phyloP scores from a whole-genome alignment of 30 jellyfish, hydroid and myxozoan genomes.

The Turritopsis dohrnii region DNA sequence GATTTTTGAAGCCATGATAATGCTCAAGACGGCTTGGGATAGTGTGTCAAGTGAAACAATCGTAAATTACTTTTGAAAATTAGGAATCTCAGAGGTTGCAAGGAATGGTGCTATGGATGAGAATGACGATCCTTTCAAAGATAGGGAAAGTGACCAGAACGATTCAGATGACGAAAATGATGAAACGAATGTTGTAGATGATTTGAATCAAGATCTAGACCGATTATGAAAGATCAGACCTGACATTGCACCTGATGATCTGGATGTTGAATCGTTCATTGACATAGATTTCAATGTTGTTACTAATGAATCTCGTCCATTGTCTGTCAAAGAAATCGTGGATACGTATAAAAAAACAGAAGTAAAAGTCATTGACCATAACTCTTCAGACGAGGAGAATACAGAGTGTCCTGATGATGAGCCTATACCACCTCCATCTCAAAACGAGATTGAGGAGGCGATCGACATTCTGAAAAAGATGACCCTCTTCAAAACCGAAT shows the following conservation, averaged over 20 bases:
- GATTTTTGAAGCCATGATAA: slow-evolving; percentile 24
- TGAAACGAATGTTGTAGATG: slow-evolving; percentile 22
- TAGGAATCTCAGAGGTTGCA: slow-evolving; percentile 38
- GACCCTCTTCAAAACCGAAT: slow-evolving; percentile 19
- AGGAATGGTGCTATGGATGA: slow-evolving; percentile 27
- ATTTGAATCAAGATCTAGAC: slow-evolving; percentile 21
- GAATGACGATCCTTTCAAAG: background rate
- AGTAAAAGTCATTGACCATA: background rate
- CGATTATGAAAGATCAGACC: slow-evolving; percentile 34
- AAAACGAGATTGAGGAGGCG: slow-evolving; percentile 30
- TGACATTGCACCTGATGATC: slow-evolving; percentile 40
- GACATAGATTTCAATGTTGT: slow-evolving; percentile 26
- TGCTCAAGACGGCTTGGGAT: slow-evolving; percentile 50
- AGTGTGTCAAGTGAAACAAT: slow-evolving; percentile 7
- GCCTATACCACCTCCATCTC: slow-evolving; percentile 33
- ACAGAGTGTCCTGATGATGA: slow-evolving; percentile 8
- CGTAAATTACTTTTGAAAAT: slow-evolving; percentile 34
- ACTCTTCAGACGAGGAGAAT: slow-evolving; percentile 30
- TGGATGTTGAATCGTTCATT: slow-evolving; percentile 36
- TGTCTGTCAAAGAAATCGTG: slow-evolving; percentile 34
- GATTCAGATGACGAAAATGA: background rate
- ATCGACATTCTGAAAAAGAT: slow-evolving; percentile 20
- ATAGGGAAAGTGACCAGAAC: background rate
- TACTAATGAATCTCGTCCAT: slow-evolving; percentile 45
- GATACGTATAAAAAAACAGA: slow-evolving; percentile 23